Percentiles rank a stretch among this genome's conserved stretches.
phyloP scores from a whole-genome alignment of 2,888 invertebrate species.

The Plemyria rubiginata region DNA sequence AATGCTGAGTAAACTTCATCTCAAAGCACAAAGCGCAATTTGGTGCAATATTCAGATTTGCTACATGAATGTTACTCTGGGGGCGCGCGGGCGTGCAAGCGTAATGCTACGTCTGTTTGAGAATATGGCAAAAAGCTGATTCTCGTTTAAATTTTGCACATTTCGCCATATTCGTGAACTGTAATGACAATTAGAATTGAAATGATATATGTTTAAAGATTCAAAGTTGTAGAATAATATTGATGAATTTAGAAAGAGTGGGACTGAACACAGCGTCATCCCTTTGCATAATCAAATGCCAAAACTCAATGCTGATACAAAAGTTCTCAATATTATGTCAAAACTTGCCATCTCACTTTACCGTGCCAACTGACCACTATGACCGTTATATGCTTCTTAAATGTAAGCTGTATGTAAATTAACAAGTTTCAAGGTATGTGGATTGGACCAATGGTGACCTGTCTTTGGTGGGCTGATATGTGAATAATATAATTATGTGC shows the following conservation, averaged over 20 bases:
- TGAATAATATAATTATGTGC: conserved; percentile 45
- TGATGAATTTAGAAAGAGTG: too few relatives aligned
- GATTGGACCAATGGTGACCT: conserved; percentile 53
- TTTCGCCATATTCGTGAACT: conserved; percentile 25
- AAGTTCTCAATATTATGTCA: too few relatives aligned
- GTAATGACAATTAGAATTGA: conserved; percentile 4
- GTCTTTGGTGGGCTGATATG: conserved; percentile 39
- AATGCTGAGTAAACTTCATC: conserved; percentile 34
- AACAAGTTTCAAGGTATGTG: conserved; percentile 59
- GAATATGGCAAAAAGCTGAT: conserved; percentile 36
- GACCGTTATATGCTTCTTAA: conserved; percentile 71
- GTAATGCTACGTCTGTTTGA: conserved; percentile 35
- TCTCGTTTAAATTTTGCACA: conserved; percentile 27
- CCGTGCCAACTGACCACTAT: conserved; percentile 43
- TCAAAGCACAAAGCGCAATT: conserved; percentile 41
- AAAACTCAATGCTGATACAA: too few relatives aligned
- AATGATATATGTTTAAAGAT: not conserved
- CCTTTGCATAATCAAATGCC: too few relatives aligned
- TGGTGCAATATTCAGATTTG: conserved; percentile 45
- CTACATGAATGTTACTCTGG: conserved; percentile 37
- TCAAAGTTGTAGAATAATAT: not conserved
- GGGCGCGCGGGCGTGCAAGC: conserved; percentile 27
- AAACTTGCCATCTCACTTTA: conserved; percentile 8
- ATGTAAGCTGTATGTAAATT: conserved; percentile 72
- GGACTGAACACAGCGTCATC: too few relatives aligned